phyloP scores from a whole-genome alignment of 1,140 invertebrate species.

The Pteromalus puparum region DNA sequence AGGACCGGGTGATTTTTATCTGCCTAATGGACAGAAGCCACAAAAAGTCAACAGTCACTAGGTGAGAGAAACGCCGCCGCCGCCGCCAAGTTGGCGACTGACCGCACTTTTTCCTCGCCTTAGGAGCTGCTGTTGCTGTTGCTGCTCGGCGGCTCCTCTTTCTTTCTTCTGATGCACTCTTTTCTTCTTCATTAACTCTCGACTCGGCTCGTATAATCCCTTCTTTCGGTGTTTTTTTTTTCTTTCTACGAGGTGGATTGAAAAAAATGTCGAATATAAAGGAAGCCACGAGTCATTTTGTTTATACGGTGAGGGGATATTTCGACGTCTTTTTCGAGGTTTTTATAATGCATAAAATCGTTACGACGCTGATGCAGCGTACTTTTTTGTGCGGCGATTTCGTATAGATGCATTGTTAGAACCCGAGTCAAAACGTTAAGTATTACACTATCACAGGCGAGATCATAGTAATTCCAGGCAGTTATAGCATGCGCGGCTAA shows the following conservation, averaged over 20 bases:
- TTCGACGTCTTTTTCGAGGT: neutral
- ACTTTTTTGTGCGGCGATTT: no score
- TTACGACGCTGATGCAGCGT: neutral
- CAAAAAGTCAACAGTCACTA: slow-evolving; percentile 67
- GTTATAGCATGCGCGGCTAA: no score
- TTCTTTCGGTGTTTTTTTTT: neutral
- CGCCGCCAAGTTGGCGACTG: slow-evolving; percentile 49
- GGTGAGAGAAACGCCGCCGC: slow-evolving; percentile 56
- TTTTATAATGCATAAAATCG: slow-evolving; percentile 15
- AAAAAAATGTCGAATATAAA: slow-evolving; percentile 6
- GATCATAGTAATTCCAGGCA: no score
- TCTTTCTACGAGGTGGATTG: neutral
- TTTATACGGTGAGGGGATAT: neutral
- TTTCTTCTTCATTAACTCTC: slow-evolving; percentile 13
- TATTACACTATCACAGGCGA: no score
- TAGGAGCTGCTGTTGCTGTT: neutral
- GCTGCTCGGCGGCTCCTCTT: neutral
- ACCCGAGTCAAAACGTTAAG: no score
- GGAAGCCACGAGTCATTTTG: slow-evolving; percentile 21
- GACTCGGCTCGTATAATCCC: neutral
- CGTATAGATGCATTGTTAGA: no score
- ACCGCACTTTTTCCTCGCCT: slow-evolving; percentile 48
- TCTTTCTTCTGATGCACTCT: neutral
- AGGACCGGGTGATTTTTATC: slow-evolving; percentile 67
- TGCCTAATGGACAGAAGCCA: slow-evolving; percentile 70